These are phyloP conservation scores for Lepidocyrtoides sp. DNA, from an alignment of 2,888 invertebrate species.

Conservation along the genomic window DNA sequence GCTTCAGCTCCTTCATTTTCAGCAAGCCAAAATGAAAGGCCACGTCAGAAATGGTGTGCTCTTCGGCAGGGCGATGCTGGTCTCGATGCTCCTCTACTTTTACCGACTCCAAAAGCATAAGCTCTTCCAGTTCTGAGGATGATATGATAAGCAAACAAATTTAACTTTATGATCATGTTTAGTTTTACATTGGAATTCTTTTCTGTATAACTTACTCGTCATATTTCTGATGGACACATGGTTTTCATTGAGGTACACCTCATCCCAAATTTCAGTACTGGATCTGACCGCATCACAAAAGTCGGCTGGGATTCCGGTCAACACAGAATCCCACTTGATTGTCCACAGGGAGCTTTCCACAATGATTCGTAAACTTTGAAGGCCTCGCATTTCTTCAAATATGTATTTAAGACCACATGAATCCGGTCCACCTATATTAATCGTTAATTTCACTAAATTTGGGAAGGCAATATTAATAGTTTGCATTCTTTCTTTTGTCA, in stretches of 20 bases:
- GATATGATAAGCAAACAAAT: background rate
- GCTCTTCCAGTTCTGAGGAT: slow-evolving; percentile 58
- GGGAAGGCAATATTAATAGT: slow-evolving; percentile 70
- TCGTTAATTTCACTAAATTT: slow-evolving; percentile 57
- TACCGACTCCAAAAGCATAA: slow-evolving; percentile 56
- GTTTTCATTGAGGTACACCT: slow-evolving; percentile 68
- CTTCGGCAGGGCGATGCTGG: background rate
- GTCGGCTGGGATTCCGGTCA: slow-evolving; percentile 63
- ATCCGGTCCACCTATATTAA: slow-evolving; percentile 66
- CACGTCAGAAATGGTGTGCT: slow-evolving; percentile 61
- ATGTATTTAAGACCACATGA: slow-evolving; percentile 70
- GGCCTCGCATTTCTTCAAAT: slow-evolving; percentile 63
- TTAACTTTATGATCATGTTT: background rate
- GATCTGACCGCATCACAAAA: slow-evolving; percentile 72
- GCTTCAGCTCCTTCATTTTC: slow-evolving; percentile 66
- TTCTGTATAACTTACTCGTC: slow-evolving; percentile 47
- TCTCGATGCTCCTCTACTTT: slow-evolving; percentile 50
- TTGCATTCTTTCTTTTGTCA: slow-evolving; percentile 69
- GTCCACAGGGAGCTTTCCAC: slow-evolving; percentile 69
- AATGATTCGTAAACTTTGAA: slow-evolving; percentile 59
- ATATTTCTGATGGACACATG: slow-evolving; percentile 58
- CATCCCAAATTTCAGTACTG: slow-evolving; percentile 66
- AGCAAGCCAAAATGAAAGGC: slow-evolving; percentile 66
- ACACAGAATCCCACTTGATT: slow-evolving; percentile 69
- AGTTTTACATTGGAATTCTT: background rate